These are phyloP conservation scores for Melinaea marsaeus DNA, from an alignment of 2,888 invertebrate genomes.

Conservation along the genomic window DNA sequence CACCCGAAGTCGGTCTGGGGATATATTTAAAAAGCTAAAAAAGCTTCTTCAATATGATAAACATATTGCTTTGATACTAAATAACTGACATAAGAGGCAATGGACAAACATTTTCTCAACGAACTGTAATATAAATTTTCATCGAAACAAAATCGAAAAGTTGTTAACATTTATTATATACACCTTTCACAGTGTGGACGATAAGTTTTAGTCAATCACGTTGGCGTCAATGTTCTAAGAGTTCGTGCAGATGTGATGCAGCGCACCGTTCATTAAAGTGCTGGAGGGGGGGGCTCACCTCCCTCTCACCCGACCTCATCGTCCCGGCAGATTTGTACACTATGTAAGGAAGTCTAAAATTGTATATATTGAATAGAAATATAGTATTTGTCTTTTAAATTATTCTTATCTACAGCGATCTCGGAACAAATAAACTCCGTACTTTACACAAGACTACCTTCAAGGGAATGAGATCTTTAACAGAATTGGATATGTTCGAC, in stretches of 20 bases:
- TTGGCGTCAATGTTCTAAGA: conserved; percentile 80
- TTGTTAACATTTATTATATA: no score
- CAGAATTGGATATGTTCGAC: conserved; percentile 84
- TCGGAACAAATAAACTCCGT: conserved; percentile 83
- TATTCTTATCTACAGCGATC: conserved; percentile 77
- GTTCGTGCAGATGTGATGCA: conserved; percentile 81
- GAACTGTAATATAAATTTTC: neutral
- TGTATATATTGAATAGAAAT: neutral
- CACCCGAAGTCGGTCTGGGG: no score
- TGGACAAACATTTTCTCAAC: no score
- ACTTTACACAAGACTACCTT: conserved; percentile 84
- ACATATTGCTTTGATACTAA: no score
- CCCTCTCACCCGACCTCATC: conserved; percentile 79
- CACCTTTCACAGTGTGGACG: conserved; percentile 77
- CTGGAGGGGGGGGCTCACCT: conserved; percentile 80
- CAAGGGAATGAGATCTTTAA: conserved; percentile 79
- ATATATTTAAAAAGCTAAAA: no score
- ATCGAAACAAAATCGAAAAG: neutral
- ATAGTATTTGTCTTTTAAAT: neutral
- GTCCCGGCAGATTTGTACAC: conserved; percentile 81
- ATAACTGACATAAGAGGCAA: no score
- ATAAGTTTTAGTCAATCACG: conserved; percentile 77
- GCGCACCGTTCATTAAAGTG: conserved; percentile 82
- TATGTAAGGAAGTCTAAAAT: conserved; percentile 70
- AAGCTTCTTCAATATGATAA: no score